Conservation (phyloP, 2,113 vertebrate species). For the Microtus oregoni region DNA sequence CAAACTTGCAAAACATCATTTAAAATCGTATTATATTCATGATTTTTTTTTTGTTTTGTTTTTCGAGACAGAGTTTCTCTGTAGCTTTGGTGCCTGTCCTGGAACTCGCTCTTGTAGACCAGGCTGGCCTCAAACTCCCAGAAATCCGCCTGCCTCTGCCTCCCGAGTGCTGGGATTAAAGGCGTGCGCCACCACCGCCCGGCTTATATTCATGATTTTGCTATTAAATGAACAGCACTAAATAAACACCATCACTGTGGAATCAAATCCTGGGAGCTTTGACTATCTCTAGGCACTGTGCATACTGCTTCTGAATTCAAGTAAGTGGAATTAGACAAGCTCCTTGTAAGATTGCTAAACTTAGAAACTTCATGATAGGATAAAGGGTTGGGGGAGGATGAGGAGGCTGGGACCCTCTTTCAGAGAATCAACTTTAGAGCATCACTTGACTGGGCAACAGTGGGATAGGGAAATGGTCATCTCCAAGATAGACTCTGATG, state of each 20-base stretch:
- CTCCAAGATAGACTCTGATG: background rate
- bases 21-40: conserved; percentile 28
- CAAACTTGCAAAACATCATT: background rate
- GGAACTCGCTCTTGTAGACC: no score
- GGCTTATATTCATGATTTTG: no score
- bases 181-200: no score
- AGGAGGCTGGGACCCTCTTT: background rate
- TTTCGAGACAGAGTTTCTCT: no score
- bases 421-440: background rate
- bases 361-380: background rate
- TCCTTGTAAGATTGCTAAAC: background rate
- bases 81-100: no score
- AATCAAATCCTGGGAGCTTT: background rate
- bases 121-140: no score
- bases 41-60: no score
- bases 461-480: background rate
- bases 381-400: background rate
- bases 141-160: no score
- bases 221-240: conserved; percentile 21
- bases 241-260: background rate
- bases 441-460: background rate
- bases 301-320: conserved; percentile 36
- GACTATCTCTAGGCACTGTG: background rate
- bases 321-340: background rate
- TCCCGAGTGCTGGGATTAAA: no score